Conservation (phyloP, 2,888 invertebrate species). For the Polia nebulosa region DNA sequence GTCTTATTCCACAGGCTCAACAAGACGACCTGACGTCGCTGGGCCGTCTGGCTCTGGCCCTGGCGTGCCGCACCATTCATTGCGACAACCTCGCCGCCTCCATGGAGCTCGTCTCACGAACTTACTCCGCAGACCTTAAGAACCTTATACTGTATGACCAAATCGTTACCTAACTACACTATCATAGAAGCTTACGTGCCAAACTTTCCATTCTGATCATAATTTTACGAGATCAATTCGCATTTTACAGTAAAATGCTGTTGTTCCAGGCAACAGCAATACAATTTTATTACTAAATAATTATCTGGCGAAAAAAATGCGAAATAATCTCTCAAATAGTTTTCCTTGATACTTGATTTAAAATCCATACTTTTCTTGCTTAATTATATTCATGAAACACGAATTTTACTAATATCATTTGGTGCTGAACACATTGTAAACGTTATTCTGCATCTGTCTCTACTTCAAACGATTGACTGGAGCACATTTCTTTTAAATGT, state of each 20-base stretch:
- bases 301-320: neutral
- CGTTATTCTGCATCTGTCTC: neutral
- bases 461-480: neutral
- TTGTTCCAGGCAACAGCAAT: neutral
- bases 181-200: constrained; percentile 26
- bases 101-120: constrained; percentile 96
- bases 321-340: constrained; percentile 16
- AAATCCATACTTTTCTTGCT: constrained; percentile 2
- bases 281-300: neutral
- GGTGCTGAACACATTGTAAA: neutral
- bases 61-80: constrained; percentile 98
- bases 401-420: constrained; percentile 9
- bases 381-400: neutral
- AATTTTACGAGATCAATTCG: constrained; percentile 22
- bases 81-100: constrained; percentile 97
- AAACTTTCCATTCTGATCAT: neutral
- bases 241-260: neutral
- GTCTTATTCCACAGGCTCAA: constrained; percentile 85
- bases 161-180: constrained; percentile 21
- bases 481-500: neutral
- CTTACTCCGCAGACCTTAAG: constrained; percentile 98
- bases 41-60: constrained; percentile 97
- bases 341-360: constrained; percentile 3
- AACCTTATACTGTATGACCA: constrained; percentile 96
- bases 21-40: constrained; percentile 98